Percentiles rank a stretch among this genome's conserved stretches.
These are phyloP conservation scores for Ammodytes dubius DNA, from an alignment of 2,113 vertebrate species.

Conservation along the genomic window DNA sequence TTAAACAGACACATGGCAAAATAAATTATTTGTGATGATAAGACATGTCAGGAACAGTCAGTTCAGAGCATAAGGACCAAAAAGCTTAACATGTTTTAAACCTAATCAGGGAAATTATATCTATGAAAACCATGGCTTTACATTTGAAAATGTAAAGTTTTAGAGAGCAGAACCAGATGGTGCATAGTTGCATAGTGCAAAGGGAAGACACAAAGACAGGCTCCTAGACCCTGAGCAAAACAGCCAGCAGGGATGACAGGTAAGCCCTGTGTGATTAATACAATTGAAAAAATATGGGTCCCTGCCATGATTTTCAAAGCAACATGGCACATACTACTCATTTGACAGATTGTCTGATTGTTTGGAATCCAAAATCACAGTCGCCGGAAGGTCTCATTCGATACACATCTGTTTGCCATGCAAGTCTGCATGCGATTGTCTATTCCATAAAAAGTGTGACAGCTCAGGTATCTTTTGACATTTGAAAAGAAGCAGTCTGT, in stretches of 20 bases:
- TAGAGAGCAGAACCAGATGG: not conserved
- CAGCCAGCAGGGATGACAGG: not conserved
- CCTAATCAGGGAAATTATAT: not conserved
- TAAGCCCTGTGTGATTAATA: not conserved
- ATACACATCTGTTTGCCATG: conserved; percentile 66
- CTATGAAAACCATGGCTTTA: not conserved
- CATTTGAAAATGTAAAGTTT: not conserved
- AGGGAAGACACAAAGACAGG: not conserved
- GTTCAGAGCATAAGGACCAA: not conserved
- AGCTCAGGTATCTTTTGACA: conserved; percentile 53
- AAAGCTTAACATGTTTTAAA: not conserved
- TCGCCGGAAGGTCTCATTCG: conserved; percentile 36
- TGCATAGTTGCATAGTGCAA: not conserved
- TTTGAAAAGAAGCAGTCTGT: conserved; percentile 61
- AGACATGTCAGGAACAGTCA: not conserved
- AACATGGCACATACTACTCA: conserved; percentile 9
- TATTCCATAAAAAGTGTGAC: conserved; percentile 50
- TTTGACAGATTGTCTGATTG: conserved; percentile 30
- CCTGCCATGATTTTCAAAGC: conserved; percentile 9
- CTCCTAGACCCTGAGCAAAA: not conserved
- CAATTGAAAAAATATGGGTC: conserved; percentile 11
- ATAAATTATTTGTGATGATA: not conserved
- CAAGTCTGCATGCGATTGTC: conserved; percentile 45
- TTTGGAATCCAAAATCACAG: conserved; percentile 43
- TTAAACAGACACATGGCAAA: conserved; percentile 56